Conservation (phyloP, 2,113 vertebrate species). For the Ia io region DNA sequence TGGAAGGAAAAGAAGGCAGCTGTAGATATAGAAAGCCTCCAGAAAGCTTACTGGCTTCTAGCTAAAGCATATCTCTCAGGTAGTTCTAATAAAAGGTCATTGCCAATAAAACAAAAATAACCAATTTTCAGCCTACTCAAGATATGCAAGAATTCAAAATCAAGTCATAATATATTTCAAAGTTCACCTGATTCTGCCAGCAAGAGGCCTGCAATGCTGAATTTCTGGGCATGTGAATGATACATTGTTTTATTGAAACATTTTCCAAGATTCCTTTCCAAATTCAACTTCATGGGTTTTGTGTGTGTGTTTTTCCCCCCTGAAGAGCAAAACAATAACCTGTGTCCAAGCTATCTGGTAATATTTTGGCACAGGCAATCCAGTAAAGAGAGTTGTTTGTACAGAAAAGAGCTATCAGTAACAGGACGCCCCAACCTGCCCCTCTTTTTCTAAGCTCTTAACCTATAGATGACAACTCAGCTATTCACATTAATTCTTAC, state of each 20-base stretch:
- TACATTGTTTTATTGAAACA: slow-evolving; percentile 60
- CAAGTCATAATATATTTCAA: slow-evolving; percentile 14
- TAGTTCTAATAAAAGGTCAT: slow-evolving; percentile 37
- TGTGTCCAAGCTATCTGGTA: slow-evolving; percentile 59
- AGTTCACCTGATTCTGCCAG: slow-evolving; percentile 51
- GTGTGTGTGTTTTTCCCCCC: slow-evolving; percentile 27
- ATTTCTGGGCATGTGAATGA: slow-evolving; percentile 45
- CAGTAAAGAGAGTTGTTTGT: slow-evolving; percentile 44
- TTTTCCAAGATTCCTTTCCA: slow-evolving; percentile 69
- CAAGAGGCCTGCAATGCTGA: slow-evolving; percentile 7
- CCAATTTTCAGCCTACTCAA: background rate
- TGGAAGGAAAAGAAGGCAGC: background rate
- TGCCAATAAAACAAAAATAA: slow-evolving; percentile 50
- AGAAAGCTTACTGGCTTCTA: background rate
- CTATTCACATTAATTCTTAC: slow-evolving; percentile 25
- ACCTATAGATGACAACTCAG: slow-evolving; percentile 36
- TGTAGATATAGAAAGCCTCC: background rate
- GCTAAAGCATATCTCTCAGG: background rate
- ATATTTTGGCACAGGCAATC: slow-evolving; percentile 66
- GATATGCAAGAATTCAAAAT: slow-evolving; percentile 33
- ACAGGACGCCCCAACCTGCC: background rate
- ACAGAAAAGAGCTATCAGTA: slow-evolving; percentile 5
- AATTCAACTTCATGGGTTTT: slow-evolving; percentile 50
- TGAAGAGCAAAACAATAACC: slow-evolving; percentile 68
- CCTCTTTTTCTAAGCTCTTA: slow-evolving; percentile 25